Evolutionary conservation across 2,888 invertebrate species (phyloP), one percentile per base, ranked within the genome.

Genomic region (Ptilodon capucinus): DNA sequence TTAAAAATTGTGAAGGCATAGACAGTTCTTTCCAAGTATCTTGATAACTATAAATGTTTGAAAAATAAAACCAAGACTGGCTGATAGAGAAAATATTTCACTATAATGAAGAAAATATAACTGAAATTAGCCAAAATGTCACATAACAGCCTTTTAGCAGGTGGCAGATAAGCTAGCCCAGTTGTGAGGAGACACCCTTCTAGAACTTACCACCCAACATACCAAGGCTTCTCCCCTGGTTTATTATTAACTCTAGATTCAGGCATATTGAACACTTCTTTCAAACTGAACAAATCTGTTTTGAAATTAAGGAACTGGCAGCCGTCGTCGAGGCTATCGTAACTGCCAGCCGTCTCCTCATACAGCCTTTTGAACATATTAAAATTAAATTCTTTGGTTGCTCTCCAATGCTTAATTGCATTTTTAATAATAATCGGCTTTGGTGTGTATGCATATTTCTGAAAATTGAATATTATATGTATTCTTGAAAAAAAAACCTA

Each of bases 231-330:
- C 65, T 94, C 91, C 1, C 93, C 93, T 11, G 89, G 89, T 30
- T 92, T 86, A 81, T 94, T 93, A 21, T 79, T 85, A 4, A 94
- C 93, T 71, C 96, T 92, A 43, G 91, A 91, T 39, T 92, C 83
- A 5, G 94, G 92, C 96, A 96, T 96, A 51, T 92, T 88, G 72
- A 97, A 95, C 9, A 97, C 96, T 76, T 97, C 95, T 51, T 92
- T 89, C 48, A 97, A 77, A 19, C 94, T 93, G 64, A 94, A 94
- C 65, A 97, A 93, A 79, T 97, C 94, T 14, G 96, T 96, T 79
- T 95, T 95, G 77, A 97, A 97, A 70, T 96, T 96, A 43, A 97
- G 92, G 84, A 97, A 97, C 76, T 97, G 97, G 66, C 97, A 97
- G 64, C 96, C 95, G 56, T 96, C 94, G 51, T 95, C 94, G 1